Evolutionary conservation across 2,113 vertebrate genomes (phyloP), one percentile per base, ranked within the genome.

Genomic region (Gobio gobio): DNA sequence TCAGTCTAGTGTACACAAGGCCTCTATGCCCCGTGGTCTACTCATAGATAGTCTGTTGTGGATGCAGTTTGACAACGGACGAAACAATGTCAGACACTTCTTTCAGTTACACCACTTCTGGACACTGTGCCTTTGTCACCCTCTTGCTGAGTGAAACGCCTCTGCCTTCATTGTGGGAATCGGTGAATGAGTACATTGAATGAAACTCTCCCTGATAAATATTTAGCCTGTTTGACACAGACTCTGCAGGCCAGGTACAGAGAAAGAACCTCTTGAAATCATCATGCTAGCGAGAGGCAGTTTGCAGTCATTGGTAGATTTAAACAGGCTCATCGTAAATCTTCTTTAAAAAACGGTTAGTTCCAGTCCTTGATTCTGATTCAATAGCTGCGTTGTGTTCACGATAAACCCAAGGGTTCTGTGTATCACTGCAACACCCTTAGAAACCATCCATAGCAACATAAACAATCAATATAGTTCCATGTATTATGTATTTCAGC

Each of bases 181-280:
- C 49, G 49, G 64, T 83, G 83, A 85, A 81, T 83, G 78, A 85
- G 82, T 73, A 76, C 85, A 87, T 80, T 80, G 56, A 85, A 85
- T 83, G 36, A 78, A 61, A 75, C 64, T 86, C 16, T 80, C 24
- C 16, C 75, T 72, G 68, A 80, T 79, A 83, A 86, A 87, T 77
- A 80, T 84, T 63, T 79, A 81, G 81, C 51, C 40, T 84, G 72
- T 73, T 22, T 66, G 84, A 64, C 63, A 74, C 61, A 20, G 68
- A 54, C 58, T 79, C 59, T 26, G 49, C 40, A 73, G 20, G 36
- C 33, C 59, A 26, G 24, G 40, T 14, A n/a, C 59, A 80, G 40
- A 63, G 59, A 61, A 80, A 63, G 43, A 64, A 18, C 36, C 40
- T 24, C 18, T 66, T 64, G 59, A 81, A 66, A 63, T 49, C 10